Evolutionary conservation across 2,113 vertebrate genomes (phyloP).

Genomic region (Desmodus rotundus): DNA sequence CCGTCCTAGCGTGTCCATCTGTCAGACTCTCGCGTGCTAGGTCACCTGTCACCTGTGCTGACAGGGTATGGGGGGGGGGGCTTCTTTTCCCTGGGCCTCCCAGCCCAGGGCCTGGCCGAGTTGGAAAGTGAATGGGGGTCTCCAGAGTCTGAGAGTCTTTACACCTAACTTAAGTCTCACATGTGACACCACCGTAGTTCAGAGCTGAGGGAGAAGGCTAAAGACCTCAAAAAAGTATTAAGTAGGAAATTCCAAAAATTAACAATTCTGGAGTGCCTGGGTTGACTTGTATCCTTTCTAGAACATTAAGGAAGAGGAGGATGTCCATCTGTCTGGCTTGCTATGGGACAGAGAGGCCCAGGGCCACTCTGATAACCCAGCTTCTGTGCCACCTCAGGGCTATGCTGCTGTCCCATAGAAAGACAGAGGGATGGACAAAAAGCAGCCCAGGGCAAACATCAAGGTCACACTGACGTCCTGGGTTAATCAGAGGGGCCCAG

Average conservation of each 20-base stretch:
- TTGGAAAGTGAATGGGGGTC: not conserved
- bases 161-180: not conserved
- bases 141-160: not conserved
- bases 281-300: not conserved
- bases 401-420: not conserved
- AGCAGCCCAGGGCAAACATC: fast-evolving
- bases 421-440: not conserved
- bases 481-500: not conserved
- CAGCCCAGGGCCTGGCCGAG: not conserved
- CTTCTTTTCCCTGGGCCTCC: not conserved
- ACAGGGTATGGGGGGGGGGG: too few species aligned
- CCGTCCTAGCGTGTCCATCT: fast-evolving
- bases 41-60: not conserved
- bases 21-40: fast-evolving
- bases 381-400: not conserved
- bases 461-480: not conserved
- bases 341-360: not conserved
- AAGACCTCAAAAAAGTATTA: not conserved
- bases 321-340: not conserved
- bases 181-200: fast-evolving
- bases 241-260: too few species aligned
- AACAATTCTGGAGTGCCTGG: too few species aligned
- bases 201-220: not conserved
- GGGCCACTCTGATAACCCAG: not conserved
- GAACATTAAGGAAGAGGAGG: not conserved